Percentiles rank a stretch among this genome's conserved stretches.
phyloP scores from a whole-genome alignment of 2,797 vertebrate genomes.

The Lagocephalus sceleratus region DNA sequence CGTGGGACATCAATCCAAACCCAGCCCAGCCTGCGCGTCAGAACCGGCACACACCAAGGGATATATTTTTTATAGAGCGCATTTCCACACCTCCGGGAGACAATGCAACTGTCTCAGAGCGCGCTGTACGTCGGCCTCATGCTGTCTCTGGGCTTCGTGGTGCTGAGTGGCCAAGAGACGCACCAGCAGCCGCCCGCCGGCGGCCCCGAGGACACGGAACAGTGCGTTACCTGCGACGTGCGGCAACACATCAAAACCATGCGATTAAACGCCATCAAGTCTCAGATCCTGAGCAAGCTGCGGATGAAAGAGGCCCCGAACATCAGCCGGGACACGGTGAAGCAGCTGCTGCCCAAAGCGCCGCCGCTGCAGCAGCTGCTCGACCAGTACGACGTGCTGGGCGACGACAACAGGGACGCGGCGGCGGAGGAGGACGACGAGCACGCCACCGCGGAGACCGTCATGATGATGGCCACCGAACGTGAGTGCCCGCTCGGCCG shows the following conservation, averaged over 20 bases:
- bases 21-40: constrained; percentile 34
- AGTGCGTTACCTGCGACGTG: constrained; percentile 90
- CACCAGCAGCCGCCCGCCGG: constrained; percentile 69
- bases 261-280: constrained; percentile 94
- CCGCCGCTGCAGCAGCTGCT: constrained; percentile 95
- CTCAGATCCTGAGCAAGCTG: constrained; percentile 97
- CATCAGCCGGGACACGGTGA: constrained; percentile 93
- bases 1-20: constrained; percentile 75
- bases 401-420: constrained; percentile 89
- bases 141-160: constrained; percentile 80
- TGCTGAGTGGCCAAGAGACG: constrained; percentile 80
- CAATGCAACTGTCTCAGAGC: constrained; percentile 81
- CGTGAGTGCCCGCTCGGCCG: constrained; percentile 78
- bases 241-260: constrained; percentile 93
- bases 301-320: constrained; percentile 96
- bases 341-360: constrained; percentile 93
- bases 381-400: constrained; percentile 95
- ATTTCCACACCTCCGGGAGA: constrained; percentile 56
- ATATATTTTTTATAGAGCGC: constrained; percentile 6
- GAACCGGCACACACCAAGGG: constrained; percentile 46
- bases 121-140: constrained; percentile 83
- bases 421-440: constrained; percentile 93
- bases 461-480: constrained; percentile 93
- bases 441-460: constrained; percentile 91
- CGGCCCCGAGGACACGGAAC: constrained; percentile 78